These are phyloP conservation scores for Ferdinandea cuprea DNA, from an alignment of 2,888 invertebrate species.

Conservation along the genomic window DNA sequence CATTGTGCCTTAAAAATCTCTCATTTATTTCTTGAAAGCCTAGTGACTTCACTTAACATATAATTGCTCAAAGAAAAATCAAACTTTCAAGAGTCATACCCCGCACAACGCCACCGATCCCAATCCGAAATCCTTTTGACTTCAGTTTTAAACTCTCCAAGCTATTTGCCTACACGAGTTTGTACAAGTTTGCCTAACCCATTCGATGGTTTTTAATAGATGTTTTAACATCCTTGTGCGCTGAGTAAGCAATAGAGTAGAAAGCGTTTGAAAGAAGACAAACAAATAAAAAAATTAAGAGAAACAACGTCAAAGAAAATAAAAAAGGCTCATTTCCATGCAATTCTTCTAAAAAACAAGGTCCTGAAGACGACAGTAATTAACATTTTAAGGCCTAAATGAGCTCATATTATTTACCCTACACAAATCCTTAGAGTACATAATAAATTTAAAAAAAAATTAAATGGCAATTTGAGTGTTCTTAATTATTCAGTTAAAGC, in stretches of 20 bases:
- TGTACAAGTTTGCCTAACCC: slow-evolving; percentile 38
- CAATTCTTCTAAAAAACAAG: not conserved
- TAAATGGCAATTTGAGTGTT: slow-evolving; percentile 5
- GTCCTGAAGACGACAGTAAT: slow-evolving; percentile 36
- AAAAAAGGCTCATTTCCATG: not conserved
- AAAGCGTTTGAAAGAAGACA: not conserved
- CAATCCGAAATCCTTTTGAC: slow-evolving; percentile 41
- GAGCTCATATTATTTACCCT: slow-evolving; percentile 44
- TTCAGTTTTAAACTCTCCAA: slow-evolving; percentile 47
- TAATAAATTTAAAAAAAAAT: slow-evolving; percentile 18
- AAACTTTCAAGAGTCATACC: slow-evolving; percentile 36
- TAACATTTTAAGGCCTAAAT: slow-evolving; percentile 46
- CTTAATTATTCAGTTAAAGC: slow-evolving; percentile 1
- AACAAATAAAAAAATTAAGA: slow-evolving; percentile 15
- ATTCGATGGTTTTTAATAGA: slow-evolving; percentile 19
- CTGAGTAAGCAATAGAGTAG: not conserved
- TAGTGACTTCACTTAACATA: slow-evolving; percentile 47
- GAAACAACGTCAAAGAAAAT: slow-evolving; percentile 31
- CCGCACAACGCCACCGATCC: not conserved
- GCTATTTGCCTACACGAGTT: slow-evolving; percentile 49
- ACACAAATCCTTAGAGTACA: slow-evolving; percentile 31
- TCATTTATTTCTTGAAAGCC: not conserved
- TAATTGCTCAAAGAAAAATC: slow-evolving; percentile 56
- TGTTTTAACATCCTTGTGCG: slow-evolving; percentile 31
- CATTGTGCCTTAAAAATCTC: slow-evolving; percentile 10